These are phyloP conservation scores for Aradophagus sp. DNA, from an alignment of 1,140 invertebrate genomes.

Conservation along the genomic window DNA sequence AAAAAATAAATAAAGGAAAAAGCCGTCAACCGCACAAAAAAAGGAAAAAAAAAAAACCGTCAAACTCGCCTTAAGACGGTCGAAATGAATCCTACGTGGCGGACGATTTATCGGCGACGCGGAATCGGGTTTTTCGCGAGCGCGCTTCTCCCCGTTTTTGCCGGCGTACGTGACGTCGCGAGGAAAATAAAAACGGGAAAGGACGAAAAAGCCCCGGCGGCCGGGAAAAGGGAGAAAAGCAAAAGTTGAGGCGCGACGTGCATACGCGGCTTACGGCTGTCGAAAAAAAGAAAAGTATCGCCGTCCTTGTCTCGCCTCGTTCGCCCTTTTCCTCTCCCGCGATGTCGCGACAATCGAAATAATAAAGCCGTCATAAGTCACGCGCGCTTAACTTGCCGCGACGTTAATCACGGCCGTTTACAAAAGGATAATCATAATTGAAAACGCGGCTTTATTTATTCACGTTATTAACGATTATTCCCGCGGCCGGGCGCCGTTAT, in stretches of 20 bases:
- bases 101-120: conserved; percentile 46
- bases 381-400: conserved; percentile 4
- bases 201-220: conserved; percentile 3
- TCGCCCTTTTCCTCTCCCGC: not conserved
- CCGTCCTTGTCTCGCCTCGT: conserved; percentile 7
- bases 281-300: conserved; percentile 10
- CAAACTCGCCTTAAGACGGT: too few species aligned
- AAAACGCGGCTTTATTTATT: conserved; percentile 23
- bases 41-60: too few species aligned
- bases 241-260: conserved; percentile 4
- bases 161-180: conserved; percentile 33
- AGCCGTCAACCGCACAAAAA: too few species aligned
- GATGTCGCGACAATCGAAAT: conserved; percentile 17
- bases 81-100: conserved; percentile 51
- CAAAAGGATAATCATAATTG: conserved; percentile 32
- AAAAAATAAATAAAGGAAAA: too few species aligned
- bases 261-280: conserved; percentile 26
- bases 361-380: conserved; percentile 37
- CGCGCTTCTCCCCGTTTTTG: conserved; percentile 25
- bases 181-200: conserved; percentile 5
- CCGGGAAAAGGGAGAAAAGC: too few species aligned
- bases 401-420: conserved; percentile 29
- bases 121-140: conserved; percentile 32
- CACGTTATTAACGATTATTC: conserved; percentile 26
- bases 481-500: conserved; percentile 13